Evolutionary conservation across 2,113 vertebrate species (phyloP).

Genomic region (Benitochromis conjunctus): DNA sequence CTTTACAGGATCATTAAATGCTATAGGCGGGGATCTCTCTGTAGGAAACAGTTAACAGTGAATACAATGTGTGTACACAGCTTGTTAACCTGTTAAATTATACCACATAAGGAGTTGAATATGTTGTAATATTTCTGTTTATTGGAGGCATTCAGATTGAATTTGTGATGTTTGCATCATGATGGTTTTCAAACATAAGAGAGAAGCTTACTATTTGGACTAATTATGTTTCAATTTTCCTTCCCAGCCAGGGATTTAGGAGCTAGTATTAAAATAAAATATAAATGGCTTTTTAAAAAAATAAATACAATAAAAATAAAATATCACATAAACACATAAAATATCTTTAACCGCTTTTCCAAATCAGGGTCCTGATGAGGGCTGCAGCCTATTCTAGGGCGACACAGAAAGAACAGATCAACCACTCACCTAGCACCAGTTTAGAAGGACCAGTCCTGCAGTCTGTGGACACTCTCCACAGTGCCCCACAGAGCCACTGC

Average conservation of each 20-base stretch:
- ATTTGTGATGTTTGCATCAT: background rate
- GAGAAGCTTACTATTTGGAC: background rate
- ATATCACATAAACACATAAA: background rate
- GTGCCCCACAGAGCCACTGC: background rate
- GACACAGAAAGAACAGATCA: background rate
- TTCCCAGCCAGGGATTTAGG: background rate
- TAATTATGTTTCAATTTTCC: background rate
- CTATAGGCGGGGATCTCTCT: background rate
- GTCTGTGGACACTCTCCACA: background rate
- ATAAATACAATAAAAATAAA: too few species aligned
- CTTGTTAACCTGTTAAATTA: background rate
- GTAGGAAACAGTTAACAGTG: background rate
- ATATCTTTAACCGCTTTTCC: background rate
- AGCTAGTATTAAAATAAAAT: background rate
- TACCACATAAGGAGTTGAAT: background rate
- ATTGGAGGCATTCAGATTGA: background rate
- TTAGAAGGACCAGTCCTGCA: background rate
- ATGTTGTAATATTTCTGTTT: background rate
- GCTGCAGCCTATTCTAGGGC: background rate
- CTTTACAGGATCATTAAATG: background rate
- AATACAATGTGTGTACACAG: background rate
- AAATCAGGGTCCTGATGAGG: background rate
- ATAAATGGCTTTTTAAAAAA: too few species aligned
- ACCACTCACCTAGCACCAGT: background rate
- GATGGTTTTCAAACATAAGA: background rate